A percentile compares a stretch with the other conserved stretches of the same genome.
These are phyloP conservation scores for Blastobasis lacticolella DNA, from an alignment of 2,888 invertebrate species.

Conservation along the genomic window DNA sequence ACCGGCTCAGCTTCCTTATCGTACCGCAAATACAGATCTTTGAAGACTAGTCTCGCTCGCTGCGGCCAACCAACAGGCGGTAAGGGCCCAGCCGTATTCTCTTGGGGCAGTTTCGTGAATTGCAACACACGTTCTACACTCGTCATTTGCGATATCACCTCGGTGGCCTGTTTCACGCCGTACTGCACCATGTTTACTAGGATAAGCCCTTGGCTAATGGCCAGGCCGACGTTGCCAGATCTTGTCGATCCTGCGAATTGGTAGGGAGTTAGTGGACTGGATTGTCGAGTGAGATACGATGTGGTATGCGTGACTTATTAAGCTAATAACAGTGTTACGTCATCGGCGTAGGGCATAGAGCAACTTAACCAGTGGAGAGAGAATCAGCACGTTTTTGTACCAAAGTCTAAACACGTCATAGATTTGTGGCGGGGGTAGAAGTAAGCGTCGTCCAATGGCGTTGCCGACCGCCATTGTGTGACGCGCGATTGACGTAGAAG, in stretches of 20 bases:
- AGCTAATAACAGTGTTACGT: too few relatives aligned
- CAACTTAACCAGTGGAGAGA: too few relatives aligned
- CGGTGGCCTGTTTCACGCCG: conserved; percentile 86
- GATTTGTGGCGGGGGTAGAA: too few relatives aligned
- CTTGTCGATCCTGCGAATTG: conserved; percentile 58
- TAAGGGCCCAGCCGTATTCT: conserved; percentile 77
- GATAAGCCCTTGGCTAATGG: conserved; percentile 81
- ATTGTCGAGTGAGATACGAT: too few relatives aligned
- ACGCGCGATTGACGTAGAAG: too few relatives aligned
- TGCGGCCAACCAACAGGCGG: conserved; percentile 77
- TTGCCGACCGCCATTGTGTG: too few relatives aligned
- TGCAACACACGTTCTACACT: conserved; percentile 88
- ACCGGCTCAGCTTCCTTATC: conserved; percentile 76
- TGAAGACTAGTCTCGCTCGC: conserved; percentile 75
- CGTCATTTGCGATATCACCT: conserved; percentile 84
- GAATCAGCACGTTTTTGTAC: too few relatives aligned
- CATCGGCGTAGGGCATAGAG: too few relatives aligned
- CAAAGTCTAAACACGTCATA: too few relatives aligned
- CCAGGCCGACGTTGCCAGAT: conserved; percentile 81
- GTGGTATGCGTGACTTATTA: too few relatives aligned
- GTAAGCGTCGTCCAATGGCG: too few relatives aligned
- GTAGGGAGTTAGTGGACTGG: not conserved
- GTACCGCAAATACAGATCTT: conserved; percentile 78
- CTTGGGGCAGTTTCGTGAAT: conserved; percentile 82
- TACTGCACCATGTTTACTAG: conserved; percentile 87